Percentiles rank a stretch among this genome's conserved stretches.
These are phyloP conservation scores for Dunckerocampus dactyliophorus DNA, from an alignment of 2,113 vertebrate genomes.

Conservation along the genomic window DNA sequence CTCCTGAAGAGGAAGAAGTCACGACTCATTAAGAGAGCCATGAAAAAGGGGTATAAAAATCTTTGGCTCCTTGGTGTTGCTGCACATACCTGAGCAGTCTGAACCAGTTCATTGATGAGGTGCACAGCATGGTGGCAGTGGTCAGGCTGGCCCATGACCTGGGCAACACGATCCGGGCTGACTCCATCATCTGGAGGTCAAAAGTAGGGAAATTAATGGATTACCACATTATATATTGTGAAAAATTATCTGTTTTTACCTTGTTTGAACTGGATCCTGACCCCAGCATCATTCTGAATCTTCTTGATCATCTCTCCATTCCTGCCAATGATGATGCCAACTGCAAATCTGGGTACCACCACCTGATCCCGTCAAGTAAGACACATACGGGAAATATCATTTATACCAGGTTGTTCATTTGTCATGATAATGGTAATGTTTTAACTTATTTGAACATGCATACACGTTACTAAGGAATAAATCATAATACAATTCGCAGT, in stretches of 20 bases:
- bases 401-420: no score
- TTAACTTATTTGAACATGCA: no score
- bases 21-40: neutral
- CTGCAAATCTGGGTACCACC: slow-evolving; percentile 92
- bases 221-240: neutral
- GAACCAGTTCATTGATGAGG: slow-evolving; percentile 93
- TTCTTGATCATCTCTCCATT: slow-evolving; percentile 99
- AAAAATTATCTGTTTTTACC: slow-evolving; percentile 65
- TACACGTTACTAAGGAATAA: no score
- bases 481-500: no score
- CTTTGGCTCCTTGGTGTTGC: no score
- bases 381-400: neutral
- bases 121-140: slow-evolving; percentile 94
- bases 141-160: slow-evolving; percentile 94
- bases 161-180: slow-evolving; percentile 89
- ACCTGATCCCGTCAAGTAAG: slow-evolving; percentile 70
- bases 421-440: no score
- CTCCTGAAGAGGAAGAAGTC: slow-evolving; percentile 72
- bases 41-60: neutral
- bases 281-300: slow-evolving; percentile 96
- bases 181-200: slow-evolving; percentile 87
- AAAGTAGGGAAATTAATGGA: neutral
- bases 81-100: slow-evolving; percentile 87
- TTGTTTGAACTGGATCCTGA: slow-evolving; percentile 98
- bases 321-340: slow-evolving; percentile 97